Base-by-base conservation (phyloP, 2,113 vertebrate species). In the Cyrtonyx montezumae region DNA sequence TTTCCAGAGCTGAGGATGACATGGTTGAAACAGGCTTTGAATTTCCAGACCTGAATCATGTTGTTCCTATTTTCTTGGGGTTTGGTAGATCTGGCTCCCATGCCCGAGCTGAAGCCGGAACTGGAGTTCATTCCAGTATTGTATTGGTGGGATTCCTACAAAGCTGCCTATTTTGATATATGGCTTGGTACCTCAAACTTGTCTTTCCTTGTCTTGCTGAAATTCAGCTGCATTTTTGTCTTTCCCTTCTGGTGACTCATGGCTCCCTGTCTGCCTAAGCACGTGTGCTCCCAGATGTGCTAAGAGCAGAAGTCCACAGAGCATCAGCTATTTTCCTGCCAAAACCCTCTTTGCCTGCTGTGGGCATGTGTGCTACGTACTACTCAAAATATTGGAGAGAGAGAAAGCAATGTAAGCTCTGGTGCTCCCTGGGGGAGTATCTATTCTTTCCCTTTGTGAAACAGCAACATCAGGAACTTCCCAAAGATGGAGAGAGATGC, bases 1-100 rank as follows among this genome's bases (percentile, higher is more conserved):
- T 92, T 86, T 78, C 84, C 87, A 92, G 62, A 88, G 65, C 40
- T 58, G 51, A 85, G 70, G 90, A 91, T 85, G 93, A 59, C 9
- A n/a, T 59, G 51, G 46, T 55, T 76, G 68, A 79, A 84, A 16
- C 15, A 30, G 81, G 36, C n/a, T 87, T 89, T 85, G 63, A 63
- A 82, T 77, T 93, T 85, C 63, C 51, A 82, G 59, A 75, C 92
- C 80, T 91, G 65, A 65, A 61, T 86, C 58, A 12, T n/a, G 1
- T 37, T 68, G n/a, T 75, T 90, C 58, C 26, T 63, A 0, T 81
- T 87, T 94, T 67, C 43, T 71, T 34, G 67, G 34, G 6, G 28
- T 73, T 46, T 11, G 45, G 84, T 23, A 61, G 49, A 37, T 82
- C 74, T 67, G 73, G 59, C 49, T 93, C 58, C 70, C 63, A 67